phyloP scores from a whole-genome alignment of 2,888 invertebrate species.

The Corbicula japonica region DNA sequence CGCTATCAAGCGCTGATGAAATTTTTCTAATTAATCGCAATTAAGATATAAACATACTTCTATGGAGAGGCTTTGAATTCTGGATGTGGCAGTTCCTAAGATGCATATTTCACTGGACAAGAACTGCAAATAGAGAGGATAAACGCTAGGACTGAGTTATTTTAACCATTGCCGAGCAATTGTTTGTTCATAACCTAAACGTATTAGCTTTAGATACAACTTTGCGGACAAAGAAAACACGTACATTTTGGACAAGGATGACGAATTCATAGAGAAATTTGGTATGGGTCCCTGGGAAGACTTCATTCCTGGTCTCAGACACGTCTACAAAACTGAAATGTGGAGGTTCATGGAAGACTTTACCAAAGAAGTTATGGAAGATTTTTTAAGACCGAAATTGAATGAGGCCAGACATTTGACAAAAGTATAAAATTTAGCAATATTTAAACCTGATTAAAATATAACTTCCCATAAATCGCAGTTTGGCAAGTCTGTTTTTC shows the following conservation, averaged over 20 bases:
- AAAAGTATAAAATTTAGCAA: no score
- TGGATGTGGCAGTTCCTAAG: no score
- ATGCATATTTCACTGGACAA: no score
- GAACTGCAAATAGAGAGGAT: not conserved
- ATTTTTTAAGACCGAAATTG: not conserved
- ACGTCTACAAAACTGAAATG: constrained; percentile 7
- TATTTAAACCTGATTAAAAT: no score
- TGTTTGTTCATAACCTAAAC: not conserved
- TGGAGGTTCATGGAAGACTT: constrained; percentile 9
- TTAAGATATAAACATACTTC: no score
- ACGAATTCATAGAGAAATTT: constrained; percentile 8
- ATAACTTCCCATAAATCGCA: no score
- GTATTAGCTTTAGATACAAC: constrained; percentile 19
- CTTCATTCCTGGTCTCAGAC: no score
- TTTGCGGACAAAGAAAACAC: constrained; percentile 33
- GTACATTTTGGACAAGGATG: constrained; percentile 6
- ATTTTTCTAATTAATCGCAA: no score
- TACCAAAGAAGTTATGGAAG: constrained; percentile 24
- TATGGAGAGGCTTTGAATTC: no score
- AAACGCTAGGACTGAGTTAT: not conserved
- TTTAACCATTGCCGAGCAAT: not conserved
- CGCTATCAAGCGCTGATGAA: no score
- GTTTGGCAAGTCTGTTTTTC: no score
- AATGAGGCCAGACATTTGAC: no score
- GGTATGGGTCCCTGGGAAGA: constrained; percentile 17